Evolutionary conservation across 1,140 invertebrate species (phyloP), one percentile per base, ranked within the genome.

Genomic region (Apis laboriosa): DNA sequence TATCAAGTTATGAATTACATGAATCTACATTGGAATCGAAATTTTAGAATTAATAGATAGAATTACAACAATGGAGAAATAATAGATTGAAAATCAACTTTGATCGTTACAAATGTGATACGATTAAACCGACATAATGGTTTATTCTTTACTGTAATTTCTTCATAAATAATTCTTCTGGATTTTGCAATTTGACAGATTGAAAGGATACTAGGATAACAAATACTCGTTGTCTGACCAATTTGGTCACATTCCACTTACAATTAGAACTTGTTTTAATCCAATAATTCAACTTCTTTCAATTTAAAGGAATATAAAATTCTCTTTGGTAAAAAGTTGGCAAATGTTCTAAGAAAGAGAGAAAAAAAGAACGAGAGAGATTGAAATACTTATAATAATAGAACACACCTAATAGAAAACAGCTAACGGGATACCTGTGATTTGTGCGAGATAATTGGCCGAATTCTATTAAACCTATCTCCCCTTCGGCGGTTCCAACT

Each of bases 391-490:
- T 82, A 85, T 82, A 81, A 84, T 87, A 84, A 86, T 80, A 76
- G 34, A 43, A 43, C 19, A 43, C 19, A 51, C 49, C 73, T 92
- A 91, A 92, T 92, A 92, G 90, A 90, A 43, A 92, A 92, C 88
- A 91, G 83, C 73, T 90, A 90, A 91, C 87, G 77, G 88, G 81
- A 73, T 88, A 85, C 75, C 83, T 83, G 68, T 80, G 82, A 83
- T 87, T 79, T 73, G 75, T 68, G 68, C 74, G 76, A 76, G 83
- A 92, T 92, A 92, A 93, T 93, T 91, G 91, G 82, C 73, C 75
- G 86, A 90, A 92, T 92, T 92, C 90, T 92, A 91, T 92, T 92
- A 92, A 86, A 90, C 78, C 84, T 76, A 72, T 71, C 82, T 72
- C 68, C 77, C 84, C 67, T 71, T 70, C 34, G 70, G 63, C 68